These are phyloP conservation scores for Cephus spinipes DNA, from an alignment of 2,888 invertebrate species.

Conservation along the genomic window DNA sequence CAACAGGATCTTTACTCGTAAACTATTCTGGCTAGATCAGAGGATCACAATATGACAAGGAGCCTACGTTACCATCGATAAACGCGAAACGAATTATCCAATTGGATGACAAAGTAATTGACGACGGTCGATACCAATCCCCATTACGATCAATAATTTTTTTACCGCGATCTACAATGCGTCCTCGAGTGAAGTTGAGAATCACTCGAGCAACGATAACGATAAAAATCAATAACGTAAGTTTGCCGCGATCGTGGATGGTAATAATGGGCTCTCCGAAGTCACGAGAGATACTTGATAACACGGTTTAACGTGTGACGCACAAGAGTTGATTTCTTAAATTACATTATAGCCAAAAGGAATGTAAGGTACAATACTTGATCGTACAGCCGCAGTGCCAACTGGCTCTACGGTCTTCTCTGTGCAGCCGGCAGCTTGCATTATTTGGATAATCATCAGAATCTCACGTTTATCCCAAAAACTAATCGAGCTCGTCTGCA, in stretches of 20 bases:
- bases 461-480: background rate
- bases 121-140: background rate
- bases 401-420: slow-evolving; percentile 39
- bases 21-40: background rate
- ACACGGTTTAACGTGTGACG: background rate
- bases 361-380: slow-evolving; percentile 67
- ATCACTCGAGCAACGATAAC: background rate
- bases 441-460: background rate
- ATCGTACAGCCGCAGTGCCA: slow-evolving; percentile 59
- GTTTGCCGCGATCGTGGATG: background rate
- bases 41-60: background rate
- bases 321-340: slow-evolving; percentile 29
- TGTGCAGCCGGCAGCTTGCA: slow-evolving; percentile 62
- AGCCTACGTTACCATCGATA: background rate
- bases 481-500: background rate
- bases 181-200: background rate
- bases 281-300: background rate
- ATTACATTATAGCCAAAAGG: slow-evolving; percentile 66
- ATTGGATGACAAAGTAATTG: background rate
- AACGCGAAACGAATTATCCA: background rate
- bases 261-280: background rate
- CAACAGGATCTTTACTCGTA: background rate
- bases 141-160: background rate
- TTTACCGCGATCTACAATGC: background rate
- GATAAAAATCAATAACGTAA: background rate